Percentiles rank a stretch among this genome's conserved stretches.
phyloP scores from a whole-genome alignment of 53 echinoderm and acorn worm species.

The Zoroaster sp. region DNA sequence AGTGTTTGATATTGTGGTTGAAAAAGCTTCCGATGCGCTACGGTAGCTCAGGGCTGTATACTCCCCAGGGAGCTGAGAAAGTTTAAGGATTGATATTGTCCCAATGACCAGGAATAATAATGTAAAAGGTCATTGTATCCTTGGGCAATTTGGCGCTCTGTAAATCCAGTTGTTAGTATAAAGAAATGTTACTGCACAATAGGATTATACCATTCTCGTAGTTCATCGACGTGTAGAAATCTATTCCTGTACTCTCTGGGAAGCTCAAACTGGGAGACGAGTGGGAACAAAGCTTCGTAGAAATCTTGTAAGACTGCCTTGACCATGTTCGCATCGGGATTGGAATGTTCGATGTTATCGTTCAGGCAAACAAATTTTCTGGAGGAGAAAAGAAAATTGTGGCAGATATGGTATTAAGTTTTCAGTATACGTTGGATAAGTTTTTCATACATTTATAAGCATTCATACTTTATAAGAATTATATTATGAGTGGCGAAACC shows the following conservation, averaged over 20 bases:
- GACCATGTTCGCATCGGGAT: slow-evolving; percentile 82
- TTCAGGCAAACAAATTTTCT: slow-evolving; percentile 99
- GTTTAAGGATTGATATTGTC: no score
- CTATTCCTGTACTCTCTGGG: slow-evolving; percentile 89
- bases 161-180: no score
- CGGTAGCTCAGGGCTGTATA: no score
- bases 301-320: slow-evolving; percentile 95
- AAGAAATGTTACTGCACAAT: no score
- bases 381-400: neutral
- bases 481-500: neutral
- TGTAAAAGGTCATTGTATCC: no score
- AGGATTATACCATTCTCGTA: slow-evolving; percentile 93
- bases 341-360: slow-evolving; percentile 92
- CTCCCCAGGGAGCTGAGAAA: no score
- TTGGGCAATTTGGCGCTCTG: no score
- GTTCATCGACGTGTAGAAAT: slow-evolving; percentile 89
- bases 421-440: no score
- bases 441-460: no score
- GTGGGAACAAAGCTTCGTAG: slow-evolving; percentile 90
- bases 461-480: neutral
- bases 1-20: no score
- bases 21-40: no score
- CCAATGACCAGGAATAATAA: no score
- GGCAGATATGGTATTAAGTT: neutral
- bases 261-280: slow-evolving; percentile 94